Percentiles rank a stretch among this genome's conserved stretches.
Evolutionary conservation across 2,888 invertebrate species (phyloP).

Genomic region (Drosophila anomelani): DNA sequence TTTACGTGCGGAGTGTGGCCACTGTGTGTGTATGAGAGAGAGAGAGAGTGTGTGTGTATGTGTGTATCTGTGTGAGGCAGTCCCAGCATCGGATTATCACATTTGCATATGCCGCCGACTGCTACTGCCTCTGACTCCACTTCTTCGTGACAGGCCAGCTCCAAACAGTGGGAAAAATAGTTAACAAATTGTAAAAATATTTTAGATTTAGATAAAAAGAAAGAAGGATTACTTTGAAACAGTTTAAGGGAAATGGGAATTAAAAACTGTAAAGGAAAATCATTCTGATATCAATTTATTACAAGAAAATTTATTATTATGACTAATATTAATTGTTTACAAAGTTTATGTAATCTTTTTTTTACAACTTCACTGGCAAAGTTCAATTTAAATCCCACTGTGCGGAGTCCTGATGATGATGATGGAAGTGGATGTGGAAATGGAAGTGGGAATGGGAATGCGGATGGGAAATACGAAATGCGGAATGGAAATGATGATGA

Average conservation of each 20-base stretch:
- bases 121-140: constrained; percentile 61
- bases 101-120: constrained; percentile 74
- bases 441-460: constrained; percentile 25
- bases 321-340: no score
- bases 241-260: background rate
- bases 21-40: constrained; percentile 15
- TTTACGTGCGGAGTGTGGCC: constrained; percentile 68
- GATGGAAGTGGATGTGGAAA: constrained; percentile 27
- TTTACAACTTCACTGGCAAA: no score
- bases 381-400: background rate
- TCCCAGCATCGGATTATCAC: constrained; percentile 78
- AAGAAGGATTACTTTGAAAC: background rate
- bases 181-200: background rate
- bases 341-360: background rate
- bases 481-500: constrained; percentile 56
- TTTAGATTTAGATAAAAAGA: no score
- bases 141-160: constrained; percentile 60
- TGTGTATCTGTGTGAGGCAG: constrained; percentile 25
- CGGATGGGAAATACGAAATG: constrained; percentile 36
- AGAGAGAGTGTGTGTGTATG: constrained; percentile 1
- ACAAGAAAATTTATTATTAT: no score
- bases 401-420: constrained; percentile 24
- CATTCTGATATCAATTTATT: no score
- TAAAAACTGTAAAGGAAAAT: background rate
- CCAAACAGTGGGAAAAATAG: background rate